Evolutionary conservation across 2,113 vertebrate genomes (phyloP).

Genomic region (Rhinichthys klamathensis): DNA sequence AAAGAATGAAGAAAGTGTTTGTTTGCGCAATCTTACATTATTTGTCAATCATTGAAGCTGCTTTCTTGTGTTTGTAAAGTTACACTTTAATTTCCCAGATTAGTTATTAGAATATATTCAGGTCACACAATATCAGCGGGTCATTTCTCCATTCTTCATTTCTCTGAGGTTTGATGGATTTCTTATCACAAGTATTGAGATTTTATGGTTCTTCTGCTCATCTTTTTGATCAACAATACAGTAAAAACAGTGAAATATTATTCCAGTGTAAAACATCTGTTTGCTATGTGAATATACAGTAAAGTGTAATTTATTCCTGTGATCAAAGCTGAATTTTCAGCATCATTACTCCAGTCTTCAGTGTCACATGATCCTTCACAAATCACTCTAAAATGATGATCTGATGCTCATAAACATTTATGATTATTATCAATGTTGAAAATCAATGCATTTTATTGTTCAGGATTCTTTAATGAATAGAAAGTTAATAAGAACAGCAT

Average conservation of each 20-base stretch:
- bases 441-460: too few species aligned
- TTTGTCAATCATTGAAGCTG: background rate
- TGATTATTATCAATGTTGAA: too few species aligned
- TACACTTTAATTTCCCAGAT: background rate
- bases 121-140: background rate
- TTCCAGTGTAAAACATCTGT: background rate
- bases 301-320: too few species aligned
- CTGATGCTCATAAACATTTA: too few species aligned
- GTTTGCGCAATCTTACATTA: background rate
- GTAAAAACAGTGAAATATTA: background rate
- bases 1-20: background rate
- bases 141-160: background rate
- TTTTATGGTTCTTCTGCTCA: too few species aligned
- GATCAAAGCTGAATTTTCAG: too few species aligned
- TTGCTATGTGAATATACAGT: background rate
- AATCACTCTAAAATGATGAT: too few species aligned
- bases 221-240: background rate
- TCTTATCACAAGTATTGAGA: background rate
- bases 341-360: too few species aligned
- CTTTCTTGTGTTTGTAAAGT: background rate
- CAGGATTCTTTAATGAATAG: too few species aligned
- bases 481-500: too few species aligned
- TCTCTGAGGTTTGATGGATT: background rate
- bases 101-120: slow-evolving; percentile 7
- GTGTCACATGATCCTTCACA: too few species aligned